A percentile compares a stretch with the other conserved stretches of the same genome.
These are phyloP conservation scores for Loripinus fragilis DNA, from an alignment of 2,888 invertebrate species.

Conservation along the genomic window DNA sequence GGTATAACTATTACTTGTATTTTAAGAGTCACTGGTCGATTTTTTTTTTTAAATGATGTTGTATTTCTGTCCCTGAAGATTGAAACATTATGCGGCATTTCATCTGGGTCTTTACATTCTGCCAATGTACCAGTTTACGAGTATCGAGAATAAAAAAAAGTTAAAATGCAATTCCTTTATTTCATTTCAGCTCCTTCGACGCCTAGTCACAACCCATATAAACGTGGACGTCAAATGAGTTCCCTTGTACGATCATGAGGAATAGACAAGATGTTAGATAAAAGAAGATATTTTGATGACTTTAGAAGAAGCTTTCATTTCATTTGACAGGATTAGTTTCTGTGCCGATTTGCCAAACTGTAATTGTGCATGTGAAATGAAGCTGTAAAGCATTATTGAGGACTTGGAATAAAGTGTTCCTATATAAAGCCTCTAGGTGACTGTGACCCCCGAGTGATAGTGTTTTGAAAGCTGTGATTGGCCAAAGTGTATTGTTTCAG, in stretches of 20 bases:
- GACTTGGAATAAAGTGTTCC: neutral
- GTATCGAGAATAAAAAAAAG: no score
- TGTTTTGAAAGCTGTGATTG: conserved; percentile 15
- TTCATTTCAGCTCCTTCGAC: conserved; percentile 66
- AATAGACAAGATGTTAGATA: neutral
- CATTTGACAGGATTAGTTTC: neutral
- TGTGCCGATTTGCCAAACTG: neutral
- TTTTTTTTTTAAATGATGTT: no score
- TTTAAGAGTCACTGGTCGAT: no score
- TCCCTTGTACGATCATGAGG: conserved; percentile 58
- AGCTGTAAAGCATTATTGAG: neutral
- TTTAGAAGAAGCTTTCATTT: neutral
- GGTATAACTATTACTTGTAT: no score
- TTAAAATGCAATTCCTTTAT: neutral
- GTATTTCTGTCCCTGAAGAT: no score
- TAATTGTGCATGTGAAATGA: neutral
- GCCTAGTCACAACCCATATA: conserved; percentile 70
- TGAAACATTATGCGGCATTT: no score
- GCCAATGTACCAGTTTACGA: no score
- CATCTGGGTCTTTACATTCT: no score
- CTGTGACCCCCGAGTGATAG: conserved; percentile 9
- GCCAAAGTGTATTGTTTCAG: conserved; percentile 12
- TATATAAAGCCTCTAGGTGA: neutral
- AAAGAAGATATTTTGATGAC: neutral
- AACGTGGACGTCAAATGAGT: conserved; percentile 59